These are phyloP conservation scores for Exocentrus adspersus DNA, from an alignment of 2,888 invertebrate genomes.

Conservation along the genomic window DNA sequence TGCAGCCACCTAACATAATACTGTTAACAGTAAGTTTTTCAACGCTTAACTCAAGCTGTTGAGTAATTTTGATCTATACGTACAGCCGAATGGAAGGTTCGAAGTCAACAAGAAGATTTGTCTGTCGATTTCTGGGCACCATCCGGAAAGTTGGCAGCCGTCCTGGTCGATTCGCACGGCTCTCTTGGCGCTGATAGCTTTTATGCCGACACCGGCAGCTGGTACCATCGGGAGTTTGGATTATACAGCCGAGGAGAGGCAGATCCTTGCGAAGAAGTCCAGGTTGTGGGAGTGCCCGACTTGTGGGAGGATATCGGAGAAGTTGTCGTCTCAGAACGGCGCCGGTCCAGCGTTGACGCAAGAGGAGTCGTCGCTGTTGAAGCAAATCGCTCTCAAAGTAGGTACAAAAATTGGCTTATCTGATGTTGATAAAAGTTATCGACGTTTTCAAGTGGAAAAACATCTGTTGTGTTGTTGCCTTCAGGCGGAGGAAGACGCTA, in stretches of 20 bases:
- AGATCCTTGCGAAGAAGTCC: conserved; percentile 80
- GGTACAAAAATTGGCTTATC: not conserved
- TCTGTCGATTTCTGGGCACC: conserved; percentile 93
- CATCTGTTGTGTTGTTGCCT: no score
- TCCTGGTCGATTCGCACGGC: conserved; percentile 97
- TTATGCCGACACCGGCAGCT: conserved; percentile 91
- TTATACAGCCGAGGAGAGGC: conserved; percentile 86
- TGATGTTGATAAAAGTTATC: no score
- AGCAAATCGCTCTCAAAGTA: conserved; percentile 68
- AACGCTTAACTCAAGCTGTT: not conserved
- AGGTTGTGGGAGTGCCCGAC: conserved; percentile 71
- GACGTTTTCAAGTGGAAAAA: no score
- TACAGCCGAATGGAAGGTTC: conserved; percentile 91
- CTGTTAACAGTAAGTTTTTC: conserved; percentile 78
- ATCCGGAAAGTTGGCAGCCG: conserved; percentile 98
- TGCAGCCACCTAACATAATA: conserved; percentile 97
- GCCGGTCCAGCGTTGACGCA: conserved; percentile 60
- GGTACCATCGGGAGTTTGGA: conserved; percentile 93
- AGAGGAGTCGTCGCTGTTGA: conserved; percentile 67
- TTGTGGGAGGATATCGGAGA: conserved; percentile 70
- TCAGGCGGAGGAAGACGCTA: conserved; percentile 62
- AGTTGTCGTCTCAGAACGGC: conserved; percentile 62
- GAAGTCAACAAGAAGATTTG: conserved; percentile 95
- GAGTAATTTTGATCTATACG: not conserved
- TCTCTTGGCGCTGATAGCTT: conserved; percentile 89